These are phyloP conservation scores for Siniperca knerii DNA, from an alignment of 2,113 vertebrate genomes.

Conservation along the genomic window DNA sequence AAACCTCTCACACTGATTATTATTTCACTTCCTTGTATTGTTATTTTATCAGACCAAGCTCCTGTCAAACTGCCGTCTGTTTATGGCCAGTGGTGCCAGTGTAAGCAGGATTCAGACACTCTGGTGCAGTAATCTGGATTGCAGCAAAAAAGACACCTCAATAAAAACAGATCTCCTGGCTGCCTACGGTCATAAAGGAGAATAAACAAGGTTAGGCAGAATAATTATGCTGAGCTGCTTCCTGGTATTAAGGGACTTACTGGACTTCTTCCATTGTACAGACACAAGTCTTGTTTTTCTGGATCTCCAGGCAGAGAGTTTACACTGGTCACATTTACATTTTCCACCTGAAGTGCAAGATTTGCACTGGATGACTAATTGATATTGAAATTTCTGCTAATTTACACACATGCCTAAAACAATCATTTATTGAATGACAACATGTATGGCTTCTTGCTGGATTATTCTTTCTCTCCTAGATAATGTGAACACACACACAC, in stretches of 20 bases:
- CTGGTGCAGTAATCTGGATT: conserved; percentile 71
- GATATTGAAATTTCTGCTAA: conserved; percentile 17
- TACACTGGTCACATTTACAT: conserved; percentile 12
- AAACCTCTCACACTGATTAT: conserved; percentile 67
- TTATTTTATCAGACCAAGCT: conserved; percentile 64
- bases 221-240: conserved; percentile 73
- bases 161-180: conserved; percentile 78
- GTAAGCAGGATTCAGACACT: conserved; percentile 68
- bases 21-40: conserved; percentile 67
- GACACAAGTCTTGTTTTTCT: conserved; percentile 39
- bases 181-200: conserved; percentile 71
- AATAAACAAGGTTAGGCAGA: conserved; percentile 76
- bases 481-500: neutral
- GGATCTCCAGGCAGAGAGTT: conserved; percentile 16
- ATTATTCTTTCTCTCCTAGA: neutral
- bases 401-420: neutral
- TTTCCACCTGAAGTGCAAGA: conserved; percentile 10
- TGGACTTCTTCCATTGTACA: conserved; percentile 55
- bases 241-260: conserved; percentile 70
- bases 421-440: neutral
- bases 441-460: neutral
- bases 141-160: conserved; percentile 66
- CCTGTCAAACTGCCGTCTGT: conserved; percentile 65
- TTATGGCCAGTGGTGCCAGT: conserved; percentile 72
- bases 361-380: conserved; percentile 19